These are phyloP conservation scores for Pediacus dermestoides DNA, from an alignment of 2,888 invertebrate genomes.

Conservation along the genomic window DNA sequence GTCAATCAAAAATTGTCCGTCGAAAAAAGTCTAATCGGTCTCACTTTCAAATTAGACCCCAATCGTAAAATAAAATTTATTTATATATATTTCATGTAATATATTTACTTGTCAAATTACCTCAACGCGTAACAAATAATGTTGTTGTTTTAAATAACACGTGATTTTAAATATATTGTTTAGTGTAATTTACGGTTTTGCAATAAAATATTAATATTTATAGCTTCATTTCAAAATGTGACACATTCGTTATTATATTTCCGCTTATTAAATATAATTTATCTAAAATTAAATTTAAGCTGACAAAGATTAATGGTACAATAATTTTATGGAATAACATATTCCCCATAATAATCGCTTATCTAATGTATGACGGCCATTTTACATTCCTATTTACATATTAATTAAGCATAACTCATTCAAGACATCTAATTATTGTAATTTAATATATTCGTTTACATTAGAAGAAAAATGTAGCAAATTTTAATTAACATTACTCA, in stretches of 20 bases:
- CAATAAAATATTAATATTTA: slow-evolving; percentile 8
- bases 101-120: too few species aligned
- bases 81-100: too few species aligned
- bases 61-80: too few species aligned
- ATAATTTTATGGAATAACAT: slow-evolving; percentile 6
- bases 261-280: slow-evolving; percentile 10
- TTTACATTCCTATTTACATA: slow-evolving; percentile 12
- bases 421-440: slow-evolving; percentile 12
- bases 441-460: slow-evolving; percentile 6
- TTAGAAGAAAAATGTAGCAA: not conserved
- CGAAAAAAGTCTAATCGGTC: too few species aligned
- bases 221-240: slow-evolving; percentile 7
- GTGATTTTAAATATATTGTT: too few species aligned
- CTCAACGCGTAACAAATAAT: too few species aligned
- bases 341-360: slow-evolving; percentile 8
- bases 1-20: too few species aligned
- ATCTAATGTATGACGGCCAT: slow-evolving; percentile 9
- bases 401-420: slow-evolving; percentile 12
- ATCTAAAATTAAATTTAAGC: slow-evolving; percentile 9
- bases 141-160: too few species aligned
- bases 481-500: slow-evolving; percentile 5
- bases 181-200: slow-evolving; percentile 8
- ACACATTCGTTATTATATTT: slow-evolving; percentile 7
- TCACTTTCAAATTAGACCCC: too few species aligned
- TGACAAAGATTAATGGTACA: slow-evolving; percentile 9